Evolutionary conservation across 2,113 vertebrate genomes (phyloP).

Genomic region (Peromyscus polionotus): DNA sequence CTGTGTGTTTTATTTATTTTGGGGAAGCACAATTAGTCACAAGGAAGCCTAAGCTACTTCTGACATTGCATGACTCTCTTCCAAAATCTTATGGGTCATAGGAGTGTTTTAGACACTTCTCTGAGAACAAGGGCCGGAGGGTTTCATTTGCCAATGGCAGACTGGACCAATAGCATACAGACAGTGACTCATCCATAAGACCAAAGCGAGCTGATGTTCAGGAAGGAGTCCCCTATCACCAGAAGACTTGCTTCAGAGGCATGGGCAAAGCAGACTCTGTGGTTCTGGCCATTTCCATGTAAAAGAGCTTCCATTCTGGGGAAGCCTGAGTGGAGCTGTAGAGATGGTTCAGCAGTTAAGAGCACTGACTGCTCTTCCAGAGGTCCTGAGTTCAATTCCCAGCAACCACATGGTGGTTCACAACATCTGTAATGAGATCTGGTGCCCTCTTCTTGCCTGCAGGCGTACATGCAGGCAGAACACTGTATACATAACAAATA

Average conservation of each 20-base stretch:
- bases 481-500: too few relatives aligned
- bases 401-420: too few relatives aligned
- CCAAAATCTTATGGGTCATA: neutral
- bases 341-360: too few relatives aligned
- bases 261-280: neutral
- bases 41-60: neutral
- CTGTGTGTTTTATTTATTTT: neutral
- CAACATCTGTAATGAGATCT: too few relatives aligned
- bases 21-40: conserved; percentile 6
- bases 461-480: too few relatives aligned
- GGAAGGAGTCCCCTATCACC: accelerated
- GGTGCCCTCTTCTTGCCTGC: too few relatives aligned
- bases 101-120: neutral
- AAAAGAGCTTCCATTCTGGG: neutral
- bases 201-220: neutral
- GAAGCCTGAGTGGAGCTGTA: too few relatives aligned
- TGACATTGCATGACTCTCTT: neutral
- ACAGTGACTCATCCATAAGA: neutral
- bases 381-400: too few relatives aligned
- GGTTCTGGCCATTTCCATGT: neutral
- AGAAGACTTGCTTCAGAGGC: neutral
- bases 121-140: neutral
- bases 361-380: too few relatives aligned
- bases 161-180: neutral
- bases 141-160: neutral